phyloP scores from a whole-genome alignment of 2,888 invertebrate species.

The Hypomecis punctinalis region DNA sequence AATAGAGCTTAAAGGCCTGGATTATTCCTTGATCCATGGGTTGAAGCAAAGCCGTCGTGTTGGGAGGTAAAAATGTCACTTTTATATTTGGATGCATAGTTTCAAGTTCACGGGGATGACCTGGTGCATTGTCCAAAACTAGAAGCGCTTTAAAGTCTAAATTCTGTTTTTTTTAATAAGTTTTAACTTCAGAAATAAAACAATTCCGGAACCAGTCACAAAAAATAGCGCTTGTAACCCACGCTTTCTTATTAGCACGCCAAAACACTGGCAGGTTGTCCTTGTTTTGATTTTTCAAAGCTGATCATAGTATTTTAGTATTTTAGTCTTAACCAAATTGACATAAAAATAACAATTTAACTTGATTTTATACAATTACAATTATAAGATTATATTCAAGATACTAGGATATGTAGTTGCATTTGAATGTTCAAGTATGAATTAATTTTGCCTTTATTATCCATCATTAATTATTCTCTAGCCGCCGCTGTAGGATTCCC shows the following conservation, averaged over 20 bases:
- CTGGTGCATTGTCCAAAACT: not conserved
- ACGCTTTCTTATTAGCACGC: not conserved
- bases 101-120: not conserved
- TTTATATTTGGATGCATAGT: not conserved
- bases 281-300: not conserved
- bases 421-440: too few relatives aligned
- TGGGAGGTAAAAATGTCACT: not conserved
- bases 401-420: too few relatives aligned
- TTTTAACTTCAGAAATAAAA: not conserved
- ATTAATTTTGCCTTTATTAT: too few relatives aligned
- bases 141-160: not conserved
- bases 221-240: not conserved
- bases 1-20: not conserved
- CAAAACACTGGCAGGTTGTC: constrained; percentile 1
- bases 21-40: not conserved
- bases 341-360: too few relatives aligned
- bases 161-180: not conserved
- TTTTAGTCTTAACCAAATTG: too few relatives aligned
- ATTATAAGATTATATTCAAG: too few relatives aligned
- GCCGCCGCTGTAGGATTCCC: too few relatives aligned
- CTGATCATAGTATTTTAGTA: too few relatives aligned
- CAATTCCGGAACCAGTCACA: not conserved
- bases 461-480: too few relatives aligned
- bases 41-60: not conserved
- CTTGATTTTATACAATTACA: too few relatives aligned